Conservation (phyloP, 1,140 invertebrate genomes). For the Neodiprion pinetum region DNA sequence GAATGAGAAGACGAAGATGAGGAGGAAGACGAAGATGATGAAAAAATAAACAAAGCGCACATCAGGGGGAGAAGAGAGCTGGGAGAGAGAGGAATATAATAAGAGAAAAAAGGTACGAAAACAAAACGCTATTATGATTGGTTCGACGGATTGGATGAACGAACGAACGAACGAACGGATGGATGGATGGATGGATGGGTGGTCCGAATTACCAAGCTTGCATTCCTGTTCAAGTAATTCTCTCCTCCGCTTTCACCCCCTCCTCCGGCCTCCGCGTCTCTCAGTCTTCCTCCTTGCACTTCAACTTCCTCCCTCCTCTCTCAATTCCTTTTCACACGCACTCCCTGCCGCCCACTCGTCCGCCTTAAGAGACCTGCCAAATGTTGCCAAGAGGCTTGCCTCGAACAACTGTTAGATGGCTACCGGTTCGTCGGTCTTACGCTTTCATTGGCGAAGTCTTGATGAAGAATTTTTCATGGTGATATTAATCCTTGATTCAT, state of each 20-base stretch:
- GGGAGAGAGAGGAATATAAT: slow-evolving; percentile 26
- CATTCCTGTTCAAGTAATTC: slow-evolving; percentile 23
- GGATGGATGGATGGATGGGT: slow-evolving; percentile 42
- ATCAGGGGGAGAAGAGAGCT: slow-evolving; percentile 14
- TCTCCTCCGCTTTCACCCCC: neutral
- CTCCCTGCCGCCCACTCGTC: no score
- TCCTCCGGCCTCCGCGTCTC: neutral
- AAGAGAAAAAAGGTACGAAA: slow-evolving; percentile 49
- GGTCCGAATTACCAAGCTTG: slow-evolving; percentile 54
- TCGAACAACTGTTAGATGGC: no score
- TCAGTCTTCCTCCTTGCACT: neutral
- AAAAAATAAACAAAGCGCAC: slow-evolving; percentile 6
- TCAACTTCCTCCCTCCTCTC: neutral
- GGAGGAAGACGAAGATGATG: neutral
- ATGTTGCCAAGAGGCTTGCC: no score
- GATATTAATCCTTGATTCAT: no score
- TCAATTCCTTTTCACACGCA: no score
- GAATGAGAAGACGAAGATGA: neutral
- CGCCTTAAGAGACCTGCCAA: no score
- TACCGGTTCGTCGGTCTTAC: no score
- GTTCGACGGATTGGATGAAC: slow-evolving; percentile 46
- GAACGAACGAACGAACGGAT: slow-evolving; percentile 8
- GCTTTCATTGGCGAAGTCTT: no score
- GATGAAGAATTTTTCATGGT: neutral
- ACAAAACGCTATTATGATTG: slow-evolving; percentile 59